Base-by-base conservation (phyloP, 2,888 invertebrate species). In the Euproctis similis region DNA sequence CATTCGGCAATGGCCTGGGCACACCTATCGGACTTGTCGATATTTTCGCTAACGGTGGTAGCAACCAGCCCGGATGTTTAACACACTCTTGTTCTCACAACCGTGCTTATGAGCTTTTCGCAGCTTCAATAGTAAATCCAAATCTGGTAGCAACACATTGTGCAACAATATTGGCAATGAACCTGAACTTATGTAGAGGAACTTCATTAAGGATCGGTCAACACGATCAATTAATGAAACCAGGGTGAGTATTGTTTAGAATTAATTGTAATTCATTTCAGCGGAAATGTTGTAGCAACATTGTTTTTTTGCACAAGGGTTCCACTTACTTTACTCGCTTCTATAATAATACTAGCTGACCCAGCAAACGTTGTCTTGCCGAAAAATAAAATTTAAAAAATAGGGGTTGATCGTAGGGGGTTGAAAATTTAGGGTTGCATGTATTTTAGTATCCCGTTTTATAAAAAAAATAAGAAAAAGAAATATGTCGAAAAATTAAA, bases 21-120 rank as follows among this genome's bases (percentile, higher is more conserved):
- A 89, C 90, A 46, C 87, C 90, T 0, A 86, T 92, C 19, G 96
- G 94, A 0, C 91, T 95, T 59, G 89, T 93, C 0, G 96, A 96
- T 73, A 95, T 94, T 72, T 96, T 90, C 67, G 93, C 93, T 0
- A 96, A 96, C 53, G 94, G 94, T 0, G 96, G 96, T 0, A 85
- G 87, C 26, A 87, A 88, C 52, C 95, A 81, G 40, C 81, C 80
- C 0, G 81, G 78, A 0, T 80, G 80, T 27, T 7, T 51, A 0
- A 54, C 41, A 3, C 52, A 61, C 24, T 4, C 39, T 0, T 77
- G 75, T 38, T 52, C 52, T 30, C 75, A 76, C 31, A 53, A 65
- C 18, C 57, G 74, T 2, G 63, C 75, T 0, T 69, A 55, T 43
- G 60, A 73, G 24, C 23, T 74, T 1, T 63, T 58, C 23, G 58